Percentiles rank a stretch among this genome's conserved stretches.
These are phyloP conservation scores for Eucera pruinosa DNA, from an alignment of 2,888 invertebrate species.

Conservation along the genomic window DNA sequence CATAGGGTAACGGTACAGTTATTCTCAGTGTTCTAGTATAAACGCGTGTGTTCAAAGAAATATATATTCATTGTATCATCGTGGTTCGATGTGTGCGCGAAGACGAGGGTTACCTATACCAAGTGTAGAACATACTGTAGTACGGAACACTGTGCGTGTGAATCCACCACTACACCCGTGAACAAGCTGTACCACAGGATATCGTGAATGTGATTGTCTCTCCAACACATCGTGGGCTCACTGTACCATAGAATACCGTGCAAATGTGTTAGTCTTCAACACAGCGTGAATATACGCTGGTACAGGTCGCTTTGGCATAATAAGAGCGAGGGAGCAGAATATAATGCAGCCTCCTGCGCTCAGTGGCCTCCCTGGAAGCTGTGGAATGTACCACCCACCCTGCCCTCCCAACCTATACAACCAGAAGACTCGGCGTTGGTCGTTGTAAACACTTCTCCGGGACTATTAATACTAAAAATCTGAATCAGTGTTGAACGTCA, in stretches of 20 bases:
- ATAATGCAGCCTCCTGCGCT: slow-evolving; percentile 70
- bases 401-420: slow-evolving; percentile 14
- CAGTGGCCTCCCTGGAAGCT: slow-evolving; percentile 73
- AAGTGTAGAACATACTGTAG: not conserved
- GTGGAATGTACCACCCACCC: slow-evolving; percentile 76
- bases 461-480: slow-evolving; percentile 65
- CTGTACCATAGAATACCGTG: no score
- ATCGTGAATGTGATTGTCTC: no score
- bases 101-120: slow-evolving; percentile 27
- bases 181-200: no score
- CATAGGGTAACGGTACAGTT: no score
- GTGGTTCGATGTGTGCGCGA: slow-evolving; percentile 13
- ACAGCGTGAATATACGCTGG: slow-evolving; percentile 31
- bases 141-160: no score
- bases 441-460: slow-evolving; percentile 62
- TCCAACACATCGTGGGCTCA: no score
- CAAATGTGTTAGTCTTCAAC: slow-evolving; percentile 1
- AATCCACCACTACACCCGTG: no score
- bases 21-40: not conserved
- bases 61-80: slow-evolving; percentile 13
- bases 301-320: slow-evolving; percentile 66
- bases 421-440: slow-evolving; percentile 31
- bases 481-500: not conserved
- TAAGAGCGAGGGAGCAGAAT: slow-evolving; percentile 74
- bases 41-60: slow-evolving; percentile 29